Evolutionary conservation across 2,113 vertebrate genomes (phyloP), one percentile per base, ranked within the genome.

Genomic region (Esox niger): DNA sequence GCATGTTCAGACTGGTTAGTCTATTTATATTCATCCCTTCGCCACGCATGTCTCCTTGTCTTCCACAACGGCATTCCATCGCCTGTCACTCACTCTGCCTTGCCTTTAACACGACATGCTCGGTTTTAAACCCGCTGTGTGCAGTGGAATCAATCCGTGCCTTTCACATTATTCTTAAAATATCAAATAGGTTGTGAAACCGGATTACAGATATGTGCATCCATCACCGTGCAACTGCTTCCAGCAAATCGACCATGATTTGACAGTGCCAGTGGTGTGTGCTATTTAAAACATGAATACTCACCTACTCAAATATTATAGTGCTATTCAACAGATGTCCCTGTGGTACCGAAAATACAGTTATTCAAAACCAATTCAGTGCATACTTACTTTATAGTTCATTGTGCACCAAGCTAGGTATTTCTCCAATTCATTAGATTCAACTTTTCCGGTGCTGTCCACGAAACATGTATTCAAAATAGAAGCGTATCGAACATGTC

Each of bases 11-110:
- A 71, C 81, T 73, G 66, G 79, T 83, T 78, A 79, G 61, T 73
- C 79, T 88, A 88, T 88, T 87, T 87, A 87, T 87, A 86, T 49
- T 75, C n/a, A n/a, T n/a, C n/a, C n/a, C 62, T 61, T 49, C 38
- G 71, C 73, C 77, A 74, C 75, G 76, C 76, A 79, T 73, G 68
- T 84, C 84, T 78, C 73, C 62, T 35, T 3, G 25, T 66, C 58
- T 75, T 46, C 20, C 38, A 15, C 15, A 17, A 59, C 83, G 86
- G 78, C 74, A 77, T 76, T 68, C 65, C 77, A 75, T 87, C 75
- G 58, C 47, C 38, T 80, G 80, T 85, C 84, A 86, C 83, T 77
- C 82, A 81, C 78, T 82, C 76, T 72, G 76, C 78, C 78, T 75
- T 73, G 73, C 75, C 3, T 84, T 83, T 73, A 74, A 80, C 76